These are phyloP conservation scores for Archaeoteleia sp. DNA, from an alignment of 2,888 invertebrate species.

Conservation along the genomic window DNA sequence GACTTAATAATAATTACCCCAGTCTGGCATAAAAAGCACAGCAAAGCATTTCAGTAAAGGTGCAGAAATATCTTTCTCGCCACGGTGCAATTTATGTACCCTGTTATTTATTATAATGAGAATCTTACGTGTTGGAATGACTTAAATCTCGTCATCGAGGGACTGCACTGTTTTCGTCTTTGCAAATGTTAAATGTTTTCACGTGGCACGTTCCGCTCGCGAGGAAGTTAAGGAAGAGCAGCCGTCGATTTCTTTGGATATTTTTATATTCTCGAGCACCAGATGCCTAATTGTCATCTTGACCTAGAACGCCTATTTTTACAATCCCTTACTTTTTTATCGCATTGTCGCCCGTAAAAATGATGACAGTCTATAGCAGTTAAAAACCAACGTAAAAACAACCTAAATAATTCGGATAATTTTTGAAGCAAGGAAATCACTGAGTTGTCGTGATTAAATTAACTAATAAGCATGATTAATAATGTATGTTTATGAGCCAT, in stretches of 20 bases:
- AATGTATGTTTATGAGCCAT: too few relatives aligned
- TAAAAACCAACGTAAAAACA: too few relatives aligned
- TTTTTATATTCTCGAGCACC: slow-evolving; percentile 57
- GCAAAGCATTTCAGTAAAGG: too few relatives aligned
- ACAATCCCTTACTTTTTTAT: slow-evolving; percentile 17
- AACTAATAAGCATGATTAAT: too few relatives aligned
- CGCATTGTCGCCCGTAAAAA: too few relatives aligned
- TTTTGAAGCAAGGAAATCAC: too few relatives aligned
- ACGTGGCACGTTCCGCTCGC: slow-evolving; percentile 49
- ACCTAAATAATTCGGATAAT: too few relatives aligned
- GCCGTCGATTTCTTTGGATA: slow-evolving; percentile 66
- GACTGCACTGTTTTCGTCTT: slow-evolving; percentile 13
- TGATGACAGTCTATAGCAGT: neutral
- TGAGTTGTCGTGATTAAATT: too few relatives aligned
- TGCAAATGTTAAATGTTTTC: slow-evolving; percentile 56
- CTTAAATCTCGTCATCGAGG: slow-evolving; percentile 14
- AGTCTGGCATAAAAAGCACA: too few relatives aligned
- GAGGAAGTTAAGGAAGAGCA: slow-evolving; percentile 21
- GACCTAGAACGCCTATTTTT: slow-evolving; percentile 59
- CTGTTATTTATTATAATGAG: neutral
- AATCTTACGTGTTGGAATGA: slow-evolving; percentile 4
- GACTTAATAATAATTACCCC: too few relatives aligned
- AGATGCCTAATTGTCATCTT: slow-evolving; percentile 59
- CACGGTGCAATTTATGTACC: neutral
- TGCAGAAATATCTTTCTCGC: too few relatives aligned